Percentiles rank a stretch among this genome's conserved stretches.
Evolutionary conservation across 2,888 invertebrate species (phyloP).

Genomic region (Parascotia fuliginaria): DNA sequence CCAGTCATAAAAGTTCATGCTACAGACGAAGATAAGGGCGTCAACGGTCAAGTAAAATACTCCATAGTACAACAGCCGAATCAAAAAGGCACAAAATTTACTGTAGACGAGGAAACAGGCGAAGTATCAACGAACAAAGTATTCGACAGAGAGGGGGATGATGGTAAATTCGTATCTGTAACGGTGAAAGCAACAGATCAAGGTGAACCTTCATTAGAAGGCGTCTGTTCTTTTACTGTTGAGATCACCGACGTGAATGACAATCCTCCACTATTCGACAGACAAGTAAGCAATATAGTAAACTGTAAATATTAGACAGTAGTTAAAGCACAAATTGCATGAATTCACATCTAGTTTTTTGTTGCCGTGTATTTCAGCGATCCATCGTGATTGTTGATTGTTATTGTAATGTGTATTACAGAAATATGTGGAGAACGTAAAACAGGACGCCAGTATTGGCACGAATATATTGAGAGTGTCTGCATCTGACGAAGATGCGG

Average conservation of each 20-base stretch:
- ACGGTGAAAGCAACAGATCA: slow-evolving; percentile 99
- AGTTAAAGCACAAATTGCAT: slow-evolving; percentile 57
- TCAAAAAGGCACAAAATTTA: slow-evolving; percentile 97
- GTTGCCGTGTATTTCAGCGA: slow-evolving; percentile 56
- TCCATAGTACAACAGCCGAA: slow-evolving; percentile 98
- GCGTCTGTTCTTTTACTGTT: slow-evolving; percentile 99
- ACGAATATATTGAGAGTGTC: slow-evolving; percentile 97
- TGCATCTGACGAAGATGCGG: slow-evolving; percentile 98
- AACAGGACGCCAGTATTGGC: slow-evolving; percentile 98
- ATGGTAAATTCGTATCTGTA: slow-evolving; percentile 97
- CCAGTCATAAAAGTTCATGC: slow-evolving; percentile 97
- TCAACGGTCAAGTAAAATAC: slow-evolving; percentile 97
- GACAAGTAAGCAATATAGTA: slow-evolving; percentile 89
- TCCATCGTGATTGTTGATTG: slow-evolving; percentile 44
- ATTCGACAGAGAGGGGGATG: slow-evolving; percentile 98
- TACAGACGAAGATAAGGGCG: slow-evolving; percentile 98
- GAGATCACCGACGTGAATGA: slow-evolving; percentile 99
- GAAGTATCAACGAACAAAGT: slow-evolving; percentile 98
- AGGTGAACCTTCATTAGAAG: slow-evolving; percentile 98
- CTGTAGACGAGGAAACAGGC: slow-evolving; percentile 97
- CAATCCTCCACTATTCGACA: slow-evolving; percentile 97
- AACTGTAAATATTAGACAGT: slow-evolving; percentile 41
- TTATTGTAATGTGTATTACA: slow-evolving; percentile 79
- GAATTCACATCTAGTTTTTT: slow-evolving; percentile 44
- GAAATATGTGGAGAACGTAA: slow-evolving; percentile 99